These are phyloP conservation scores for Parauchenoglanis ngamensis DNA, from an alignment of 2,797 vertebrate species.

Conservation along the genomic window DNA sequence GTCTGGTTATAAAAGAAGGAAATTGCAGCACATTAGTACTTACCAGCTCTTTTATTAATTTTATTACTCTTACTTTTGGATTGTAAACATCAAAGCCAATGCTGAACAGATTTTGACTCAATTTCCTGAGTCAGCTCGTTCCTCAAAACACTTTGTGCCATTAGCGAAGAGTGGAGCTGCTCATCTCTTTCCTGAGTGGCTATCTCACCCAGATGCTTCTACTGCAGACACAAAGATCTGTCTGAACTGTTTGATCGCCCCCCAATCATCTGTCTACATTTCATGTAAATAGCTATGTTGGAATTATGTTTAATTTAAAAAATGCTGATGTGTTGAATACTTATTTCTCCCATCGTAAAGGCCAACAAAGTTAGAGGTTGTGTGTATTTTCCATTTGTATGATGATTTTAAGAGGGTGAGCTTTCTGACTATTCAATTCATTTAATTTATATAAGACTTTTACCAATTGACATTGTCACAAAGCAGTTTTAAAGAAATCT, in stretches of 20 bases:
- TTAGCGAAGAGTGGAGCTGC: not conserved
- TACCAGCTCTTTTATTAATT: not conserved
- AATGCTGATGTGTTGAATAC: not conserved
- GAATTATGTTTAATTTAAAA: not conserved
- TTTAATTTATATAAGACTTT: not conserved
- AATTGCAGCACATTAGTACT: not conserved
- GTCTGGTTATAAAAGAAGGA: not conserved
- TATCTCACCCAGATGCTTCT: constrained; percentile 28
- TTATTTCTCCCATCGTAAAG: not conserved
- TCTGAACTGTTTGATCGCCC: constrained; percentile 11
- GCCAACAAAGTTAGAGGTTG: not conserved
- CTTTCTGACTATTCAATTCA: not conserved
- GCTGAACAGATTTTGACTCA: not conserved
- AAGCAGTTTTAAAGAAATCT: not conserved
- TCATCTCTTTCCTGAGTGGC: constrained; percentile 17
- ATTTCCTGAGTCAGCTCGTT: not conserved
- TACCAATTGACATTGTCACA: not conserved
- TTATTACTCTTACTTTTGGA: not conserved
- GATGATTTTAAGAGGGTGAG: not conserved
- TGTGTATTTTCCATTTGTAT: not conserved
- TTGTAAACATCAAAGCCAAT: not conserved
- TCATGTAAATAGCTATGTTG: not conserved
- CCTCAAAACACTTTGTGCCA: not conserved
- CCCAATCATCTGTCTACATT: constrained; percentile 4
- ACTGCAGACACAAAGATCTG: constrained; percentile 55